Percentiles rank a stretch among this genome's conserved stretches.
phyloP scores from a whole-genome alignment of 2,113 vertebrate species.

The Prietella phreatophila region DNA sequence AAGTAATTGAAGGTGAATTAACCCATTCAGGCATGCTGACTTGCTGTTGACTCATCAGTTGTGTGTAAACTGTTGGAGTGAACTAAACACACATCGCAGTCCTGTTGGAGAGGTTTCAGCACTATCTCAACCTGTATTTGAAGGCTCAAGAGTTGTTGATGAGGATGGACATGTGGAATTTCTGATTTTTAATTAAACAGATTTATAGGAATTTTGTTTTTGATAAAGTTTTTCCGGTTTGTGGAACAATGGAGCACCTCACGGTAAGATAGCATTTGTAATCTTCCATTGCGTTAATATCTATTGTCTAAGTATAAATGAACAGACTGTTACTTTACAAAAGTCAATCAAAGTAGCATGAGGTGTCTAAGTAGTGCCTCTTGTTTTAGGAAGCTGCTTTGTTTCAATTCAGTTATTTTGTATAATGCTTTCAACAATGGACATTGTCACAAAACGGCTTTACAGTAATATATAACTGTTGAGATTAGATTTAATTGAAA shows the following conservation, averaged over 20 bases:
- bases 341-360: not conserved
- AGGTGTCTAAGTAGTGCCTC: too few species aligned
- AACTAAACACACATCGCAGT: slow-evolving; percentile 39
- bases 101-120: not conserved
- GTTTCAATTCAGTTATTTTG: not conserved
- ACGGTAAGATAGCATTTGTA: slow-evolving; percentile 63
- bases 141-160: not conserved
- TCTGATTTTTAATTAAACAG: slow-evolving; percentile 16
- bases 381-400: not conserved
- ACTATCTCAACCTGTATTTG: not conserved
- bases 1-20: slow-evolving; percentile 47
- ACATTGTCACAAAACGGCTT: not conserved
- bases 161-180: slow-evolving; percentile 43
- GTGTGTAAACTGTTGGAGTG: slow-evolving; percentile 45
- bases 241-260: slow-evolving; percentile 68
- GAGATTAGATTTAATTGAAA: not conserved
- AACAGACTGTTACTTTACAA: not conserved
- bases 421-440: not conserved
- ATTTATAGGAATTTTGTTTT: slow-evolving; percentile 12
- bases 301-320: too few species aligned
- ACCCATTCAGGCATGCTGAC: slow-evolving; percentile 42
- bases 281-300: not conserved
- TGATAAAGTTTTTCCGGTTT: not conserved
- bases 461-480: not conserved
- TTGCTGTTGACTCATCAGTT: slow-evolving; percentile 12